These are phyloP conservation scores for Rapana venosa DNA, from an alignment of 2,888 invertebrate species.

Conservation along the genomic window DNA sequence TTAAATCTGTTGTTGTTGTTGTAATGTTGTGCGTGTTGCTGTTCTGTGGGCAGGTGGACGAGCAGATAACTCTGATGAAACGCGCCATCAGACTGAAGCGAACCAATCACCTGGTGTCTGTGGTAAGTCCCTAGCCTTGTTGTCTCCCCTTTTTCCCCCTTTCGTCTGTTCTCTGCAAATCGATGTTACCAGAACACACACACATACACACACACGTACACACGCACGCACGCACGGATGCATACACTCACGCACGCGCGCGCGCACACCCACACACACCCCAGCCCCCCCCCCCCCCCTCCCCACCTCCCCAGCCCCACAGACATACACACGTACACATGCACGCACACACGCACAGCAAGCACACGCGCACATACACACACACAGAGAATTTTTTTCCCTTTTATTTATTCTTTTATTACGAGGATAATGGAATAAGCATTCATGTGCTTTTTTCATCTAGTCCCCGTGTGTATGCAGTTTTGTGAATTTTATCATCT, in stretches of 20 bases:
- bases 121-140: slow-evolving; percentile 46
- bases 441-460: no score
- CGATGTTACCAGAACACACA: not conserved
- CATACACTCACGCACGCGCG: not conserved
- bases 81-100: slow-evolving; percentile 51
- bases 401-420: no score
- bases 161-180: not conserved
- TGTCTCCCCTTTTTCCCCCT: not conserved
- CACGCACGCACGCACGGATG: not conserved
- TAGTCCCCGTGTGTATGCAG: no score
- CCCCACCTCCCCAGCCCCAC: not conserved
- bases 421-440: no score
- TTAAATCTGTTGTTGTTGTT: not conserved
- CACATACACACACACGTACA: not conserved
- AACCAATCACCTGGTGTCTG: slow-evolving; percentile 54
- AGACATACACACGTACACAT: not conserved
- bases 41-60: slow-evolving; percentile 50
- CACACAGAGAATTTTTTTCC: no score
- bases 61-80: slow-evolving; percentile 54
- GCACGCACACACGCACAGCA: not conserved
- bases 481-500: no score
- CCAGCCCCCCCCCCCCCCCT: no score
- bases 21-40: not conserved
- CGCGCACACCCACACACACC: not conserved
- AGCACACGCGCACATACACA: not conserved